Evolutionary conservation across 2,888 invertebrate species (phyloP).

Genomic region (Melangyna quadrimaculata): DNA sequence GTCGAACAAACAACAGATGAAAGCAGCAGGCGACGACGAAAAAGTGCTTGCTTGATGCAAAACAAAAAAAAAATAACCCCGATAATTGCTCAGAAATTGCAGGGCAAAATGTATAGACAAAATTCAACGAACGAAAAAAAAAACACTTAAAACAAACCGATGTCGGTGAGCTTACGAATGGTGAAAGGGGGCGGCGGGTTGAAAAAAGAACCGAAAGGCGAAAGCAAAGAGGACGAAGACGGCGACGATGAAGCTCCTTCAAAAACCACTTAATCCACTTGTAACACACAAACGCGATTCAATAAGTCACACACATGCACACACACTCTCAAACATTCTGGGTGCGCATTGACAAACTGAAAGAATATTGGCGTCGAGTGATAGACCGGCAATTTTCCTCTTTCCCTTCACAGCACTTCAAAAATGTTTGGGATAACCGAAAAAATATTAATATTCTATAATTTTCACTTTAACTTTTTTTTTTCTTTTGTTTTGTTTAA

Average conservation of each 20-base stretch:
- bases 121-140: slow-evolving; percentile 39
- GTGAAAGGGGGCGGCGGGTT: slow-evolving; percentile 10
- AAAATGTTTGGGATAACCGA: neutral
- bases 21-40: slow-evolving; percentile 30
- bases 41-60: neutral
- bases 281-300: slow-evolving; percentile 72
- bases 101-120: slow-evolving; percentile 39
- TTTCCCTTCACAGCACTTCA: neutral
- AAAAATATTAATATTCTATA: slow-evolving; percentile 22
- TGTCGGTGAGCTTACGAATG: slow-evolving; percentile 21
- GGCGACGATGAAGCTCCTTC: slow-evolving; percentile 64
- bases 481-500: slow-evolving; percentile 13
- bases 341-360: slow-evolving; percentile 45
- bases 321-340: slow-evolving; percentile 13
- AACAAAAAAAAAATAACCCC: slow-evolving; percentile 13
- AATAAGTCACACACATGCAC: slow-evolving; percentile 63
- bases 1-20: slow-evolving; percentile 30
- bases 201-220: slow-evolving; percentile 16
- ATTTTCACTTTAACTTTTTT: slow-evolving; percentile 15
- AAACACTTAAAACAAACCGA: slow-evolving; percentile 70
- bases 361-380: slow-evolving; percentile 69
- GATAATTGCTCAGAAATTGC: slow-evolving; percentile 67
- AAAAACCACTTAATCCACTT: slow-evolving; percentile 72
- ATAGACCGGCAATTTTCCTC: slow-evolving; percentile 54
- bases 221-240: slow-evolving; percentile 41